Evolutionary conservation across 2,113 vertebrate genomes (phyloP).

Genomic region (Carollia perspicillata): DNA sequence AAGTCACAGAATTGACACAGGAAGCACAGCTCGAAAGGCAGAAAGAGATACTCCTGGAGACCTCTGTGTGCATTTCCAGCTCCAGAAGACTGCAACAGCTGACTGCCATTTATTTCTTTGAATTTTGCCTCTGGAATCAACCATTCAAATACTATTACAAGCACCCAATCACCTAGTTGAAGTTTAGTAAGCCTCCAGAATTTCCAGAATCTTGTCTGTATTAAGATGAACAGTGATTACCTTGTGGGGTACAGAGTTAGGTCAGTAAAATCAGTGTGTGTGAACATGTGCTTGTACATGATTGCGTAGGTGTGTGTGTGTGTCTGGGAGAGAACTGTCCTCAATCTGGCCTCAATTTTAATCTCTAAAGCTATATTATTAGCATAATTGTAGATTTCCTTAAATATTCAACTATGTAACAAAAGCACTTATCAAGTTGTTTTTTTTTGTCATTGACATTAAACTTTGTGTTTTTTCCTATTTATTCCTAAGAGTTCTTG

Average conservation of each 20-base stretch:
- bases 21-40: neutral
- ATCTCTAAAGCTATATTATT: neutral
- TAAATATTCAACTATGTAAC: neutral
- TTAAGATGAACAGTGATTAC: neutral
- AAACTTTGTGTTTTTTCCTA: neutral
- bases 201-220: neutral
- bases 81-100: neutral
- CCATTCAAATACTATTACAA: neutral
- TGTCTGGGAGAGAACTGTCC: neutral
- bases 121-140: neutral
- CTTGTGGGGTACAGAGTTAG: neutral
- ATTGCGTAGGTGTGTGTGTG: too few species aligned
- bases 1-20: neutral
- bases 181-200: neutral
- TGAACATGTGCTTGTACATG: too few species aligned
- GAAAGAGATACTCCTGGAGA: neutral
- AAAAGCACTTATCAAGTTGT: neutral
- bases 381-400: neutral
- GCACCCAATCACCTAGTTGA: neutral
- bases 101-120: neutral
- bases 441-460: neutral
- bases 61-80: neutral
- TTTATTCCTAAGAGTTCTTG: neutral
- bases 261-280: neutral
- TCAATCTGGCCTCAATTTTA: neutral